Evolutionary conservation across 2,888 invertebrate genomes (phyloP), one percentile per base, ranked within the genome.

Genomic region (Platyscelio sp.): DNA sequence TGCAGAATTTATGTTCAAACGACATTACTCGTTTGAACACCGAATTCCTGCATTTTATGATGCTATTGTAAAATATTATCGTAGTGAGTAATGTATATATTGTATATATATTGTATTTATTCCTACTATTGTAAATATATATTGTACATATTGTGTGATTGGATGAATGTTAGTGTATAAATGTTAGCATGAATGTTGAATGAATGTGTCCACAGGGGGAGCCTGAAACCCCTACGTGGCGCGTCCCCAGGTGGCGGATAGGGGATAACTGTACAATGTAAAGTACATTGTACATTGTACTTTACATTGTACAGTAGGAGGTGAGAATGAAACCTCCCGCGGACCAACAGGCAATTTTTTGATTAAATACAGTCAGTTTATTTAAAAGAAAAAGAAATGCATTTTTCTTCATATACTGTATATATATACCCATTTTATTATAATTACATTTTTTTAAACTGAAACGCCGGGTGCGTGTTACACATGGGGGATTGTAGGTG

Each of bases 1-100:
- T 38, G 56, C 70, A 1, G 56, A 70, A 56, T 70, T 26, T 11
- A n/a, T 70, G 56, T 68, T 54, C 18, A 54, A 51, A 15, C 51
- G 49, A 22, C 11, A 20, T 22, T 22, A 60, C 13, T 20, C 18
- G 11, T 22, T 11, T 60, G 11, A 33, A 33, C 15, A 60, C 3
- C 18, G 40, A 22, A 63, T 63, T 43, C 15, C n/a, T n/a, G 61
- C 61, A 1, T 63, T 63, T 63, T 63, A 9, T 9, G 26, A 63
- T 1, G 40, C 43, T 7, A 43, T 63, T 13, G 60, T 26, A 15
- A 54, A 54, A 54, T 54, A 54, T 26, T 26, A 54, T 7, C 4
- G 26, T 26, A 54, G 15, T 54, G 54, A 26, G 54, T 54, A 54
- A 26, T 11, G 15, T 43, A n/a, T n/a, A n/a, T 43, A n/a, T 43